Evolutionary conservation across 2,888 invertebrate species (phyloP), one percentile per base, ranked within the genome.

Genomic region (Drosophila affinis): DNA sequence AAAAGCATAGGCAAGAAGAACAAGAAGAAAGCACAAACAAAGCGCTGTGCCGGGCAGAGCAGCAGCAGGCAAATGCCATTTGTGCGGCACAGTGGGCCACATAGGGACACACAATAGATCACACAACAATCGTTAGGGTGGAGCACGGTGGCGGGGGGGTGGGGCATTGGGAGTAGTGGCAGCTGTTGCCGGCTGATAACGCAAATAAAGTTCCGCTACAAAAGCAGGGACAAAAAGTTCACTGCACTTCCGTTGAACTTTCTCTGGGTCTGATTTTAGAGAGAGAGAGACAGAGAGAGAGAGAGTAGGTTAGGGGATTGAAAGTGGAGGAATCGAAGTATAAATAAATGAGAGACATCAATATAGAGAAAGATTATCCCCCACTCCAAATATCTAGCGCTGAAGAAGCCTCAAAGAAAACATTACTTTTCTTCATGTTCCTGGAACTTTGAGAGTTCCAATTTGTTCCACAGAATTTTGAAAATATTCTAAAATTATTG

Each of bases 21-120:
- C 21, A 21, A 56, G 65, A 61, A 62, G 61, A 72, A 39, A 55
- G 57, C 6, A 46, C 65, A 62, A 48, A 71, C 56, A 71, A 54
- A 62, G 14, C 21, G 10, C 14, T 44, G 17, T 39, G 24, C 14
- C 6, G 39, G 34, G 39, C 39, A 52, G 61, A 27, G 27, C 6
- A 65, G 47, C 76, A 70, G 68, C 69, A 72, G 85, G 67, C 86
- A 81, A 81, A 84, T 83, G 81, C 73, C 81, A 83, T 84, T 62
- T 72, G 62, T 81, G 84, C 73, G 86, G 86, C 72, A 81, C 86
- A 68, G 86, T 81, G 86, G 83, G 17, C 54, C 73, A 9, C 32
- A 29, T 49, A 46, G 64, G 63, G 46, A 47, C 52, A 63, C 52
- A 47, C 52, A 63, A 48, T 67, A n/a, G 62, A 46, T 45, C 58